These are phyloP conservation scores for Montipora cactus DNA, from an alignment of 64 coral and sea anemone species.

Conservation along the genomic window DNA sequence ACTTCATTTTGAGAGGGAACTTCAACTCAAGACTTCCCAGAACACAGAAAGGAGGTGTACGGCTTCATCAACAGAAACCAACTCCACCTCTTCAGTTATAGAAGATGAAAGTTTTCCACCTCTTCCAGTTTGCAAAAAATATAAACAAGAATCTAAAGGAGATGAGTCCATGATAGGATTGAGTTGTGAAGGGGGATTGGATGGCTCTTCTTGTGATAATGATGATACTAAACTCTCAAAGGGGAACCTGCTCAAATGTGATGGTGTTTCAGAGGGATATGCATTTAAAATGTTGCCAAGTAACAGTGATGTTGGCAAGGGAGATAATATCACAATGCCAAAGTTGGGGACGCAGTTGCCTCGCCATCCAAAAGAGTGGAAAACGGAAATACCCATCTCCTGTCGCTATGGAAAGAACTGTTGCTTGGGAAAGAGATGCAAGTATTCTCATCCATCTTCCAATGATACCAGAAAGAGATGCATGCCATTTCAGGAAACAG, in stretches of 20 bases:
- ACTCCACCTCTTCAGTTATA: neutral
- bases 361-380: neutral
- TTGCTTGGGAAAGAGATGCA: constrained; percentile 41
- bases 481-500: neutral
- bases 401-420: constrained; percentile 46
- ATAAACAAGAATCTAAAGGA: neutral
- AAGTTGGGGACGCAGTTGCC: neutral
- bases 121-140: neutral
- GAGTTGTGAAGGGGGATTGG: neutral
- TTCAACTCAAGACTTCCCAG: neutral
- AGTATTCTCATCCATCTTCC: neutral
- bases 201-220: neutral
- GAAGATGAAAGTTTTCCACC: neutral
- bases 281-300: neutral
- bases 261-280: neutral
- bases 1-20: constrained; percentile 5
- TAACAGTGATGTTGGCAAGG: neutral
- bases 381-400: neutral
- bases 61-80: neutral
- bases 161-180: neutral
- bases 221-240: neutral
- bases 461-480: neutral
- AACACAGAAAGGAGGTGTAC: neutral
- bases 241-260: neutral
- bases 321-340: neutral